These are phyloP conservation scores for Saimiri boliviensis DNA, from an alignment of 2,113 vertebrate genomes.

Conservation along the genomic window DNA sequence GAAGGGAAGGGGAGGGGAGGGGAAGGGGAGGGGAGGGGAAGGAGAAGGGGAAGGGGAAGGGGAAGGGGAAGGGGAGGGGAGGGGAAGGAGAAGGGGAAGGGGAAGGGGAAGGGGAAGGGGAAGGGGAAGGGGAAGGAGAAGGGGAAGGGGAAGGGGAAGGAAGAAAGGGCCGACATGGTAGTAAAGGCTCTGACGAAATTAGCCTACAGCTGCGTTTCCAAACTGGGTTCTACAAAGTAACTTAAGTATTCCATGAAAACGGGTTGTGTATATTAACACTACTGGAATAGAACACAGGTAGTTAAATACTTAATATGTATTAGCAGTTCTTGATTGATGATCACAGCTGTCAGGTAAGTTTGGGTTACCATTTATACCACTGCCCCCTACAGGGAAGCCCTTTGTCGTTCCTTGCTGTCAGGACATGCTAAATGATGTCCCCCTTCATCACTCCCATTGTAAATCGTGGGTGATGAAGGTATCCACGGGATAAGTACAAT, in stretches of 20 bases:
- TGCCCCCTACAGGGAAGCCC: not conserved
- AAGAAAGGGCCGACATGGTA: not conserved
- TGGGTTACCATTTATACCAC: not conserved
- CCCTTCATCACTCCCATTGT: too few relatives aligned
- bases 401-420: not conserved
- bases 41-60: too few relatives aligned
- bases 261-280: not conserved
- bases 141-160: accelerated
- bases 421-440: not conserved
- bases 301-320: not conserved
- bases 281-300: not conserved
- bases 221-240: not conserved
- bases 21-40: accelerated
- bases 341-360: not conserved
- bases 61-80: too few relatives aligned
- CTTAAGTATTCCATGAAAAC: not conserved
- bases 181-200: slow-evolving; percentile 10
- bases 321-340: not conserved
- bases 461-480: not conserved
- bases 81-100: too few relatives aligned
- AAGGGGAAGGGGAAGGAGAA: too few relatives aligned
- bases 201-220: not conserved
- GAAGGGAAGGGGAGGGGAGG: accelerated
- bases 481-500: not conserved
- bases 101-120: accelerated